Percentiles rank a stretch among this genome's conserved stretches.
phyloP scores from a whole-genome alignment of 2,113 vertebrate species.

The Pollachius pollachius region DNA sequence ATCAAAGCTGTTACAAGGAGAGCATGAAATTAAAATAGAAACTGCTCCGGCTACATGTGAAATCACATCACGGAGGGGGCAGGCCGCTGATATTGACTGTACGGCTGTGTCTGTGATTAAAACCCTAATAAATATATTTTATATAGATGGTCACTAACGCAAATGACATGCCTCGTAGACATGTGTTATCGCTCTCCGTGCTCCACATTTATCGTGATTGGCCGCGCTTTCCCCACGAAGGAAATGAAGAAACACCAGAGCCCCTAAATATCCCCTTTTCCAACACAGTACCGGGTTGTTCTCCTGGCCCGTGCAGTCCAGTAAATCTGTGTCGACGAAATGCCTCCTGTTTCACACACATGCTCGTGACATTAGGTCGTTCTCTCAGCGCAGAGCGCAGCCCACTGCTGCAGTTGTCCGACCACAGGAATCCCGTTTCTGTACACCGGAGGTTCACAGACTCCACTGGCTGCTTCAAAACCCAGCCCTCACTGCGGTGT shows the following conservation, averaged over 20 bases:
- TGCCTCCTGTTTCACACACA: slow-evolving; percentile 56
- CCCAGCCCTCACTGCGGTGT: not conserved
- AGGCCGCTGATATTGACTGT: too few relatives aligned
- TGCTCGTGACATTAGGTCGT: slow-evolving; percentile 64
- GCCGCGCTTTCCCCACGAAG: too few relatives aligned
- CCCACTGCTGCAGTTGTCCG: slow-evolving; percentile 38
- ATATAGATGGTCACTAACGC: too few relatives aligned
- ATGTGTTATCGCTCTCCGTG: too few relatives aligned
- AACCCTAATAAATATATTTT: too few relatives aligned
- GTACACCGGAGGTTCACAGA: slow-evolving; percentile 26
- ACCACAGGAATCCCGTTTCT: slow-evolving; percentile 41
- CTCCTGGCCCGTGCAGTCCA: slow-evolving; percentile 17
- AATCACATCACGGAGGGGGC: too few relatives aligned
- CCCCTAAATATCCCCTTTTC: slow-evolving; percentile 49
- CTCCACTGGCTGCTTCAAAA: slow-evolving; percentile 17
- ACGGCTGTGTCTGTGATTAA: too few relatives aligned
- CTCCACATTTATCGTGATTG: too few relatives aligned
- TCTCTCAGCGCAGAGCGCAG: slow-evolving; percentile 39
- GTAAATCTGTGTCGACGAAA: slow-evolving; percentile 35
- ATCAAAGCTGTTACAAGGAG: slow-evolving; percentile 24
- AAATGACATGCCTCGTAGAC: too few relatives aligned
- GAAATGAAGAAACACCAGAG: too few relatives aligned
- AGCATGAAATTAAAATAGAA: slow-evolving; percentile 32
- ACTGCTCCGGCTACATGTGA: too few relatives aligned
- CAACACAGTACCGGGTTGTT: slow-evolving; percentile 27